A percentile compares a stretch with the other conserved stretches of the same genome.
These are phyloP conservation scores for Gryon sp. DNA, from an alignment of 1,140 invertebrate species.

Conservation along the genomic window DNA sequence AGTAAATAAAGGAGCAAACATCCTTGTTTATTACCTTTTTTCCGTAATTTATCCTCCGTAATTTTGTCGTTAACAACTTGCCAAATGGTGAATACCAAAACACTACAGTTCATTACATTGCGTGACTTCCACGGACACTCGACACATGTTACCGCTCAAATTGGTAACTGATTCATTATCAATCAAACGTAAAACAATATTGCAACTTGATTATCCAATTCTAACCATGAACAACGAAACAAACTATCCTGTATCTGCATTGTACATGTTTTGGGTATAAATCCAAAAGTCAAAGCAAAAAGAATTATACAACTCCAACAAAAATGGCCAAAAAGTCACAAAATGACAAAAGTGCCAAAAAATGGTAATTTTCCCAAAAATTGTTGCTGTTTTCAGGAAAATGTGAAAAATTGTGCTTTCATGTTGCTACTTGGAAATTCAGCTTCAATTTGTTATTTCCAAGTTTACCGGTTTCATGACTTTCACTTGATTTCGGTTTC, in stretches of 20 bases:
- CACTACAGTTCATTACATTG: constrained; percentile 19
- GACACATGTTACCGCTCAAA: constrained; percentile 67
- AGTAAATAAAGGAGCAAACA: too few species aligned
- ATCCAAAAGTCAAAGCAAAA: too few species aligned
- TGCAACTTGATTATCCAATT: too few species aligned
- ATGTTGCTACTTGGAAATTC: constrained; percentile 53
- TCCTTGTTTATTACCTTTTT: constrained; percentile 11
- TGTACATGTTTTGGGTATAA: too few species aligned
- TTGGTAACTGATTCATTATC: constrained; percentile 20
- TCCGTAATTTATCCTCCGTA: not conserved
- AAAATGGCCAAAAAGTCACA: too few species aligned
- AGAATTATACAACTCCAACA: too few species aligned
- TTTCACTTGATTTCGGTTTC: constrained; percentile 56
- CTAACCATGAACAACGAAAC: too few species aligned
- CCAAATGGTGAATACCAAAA: not conserved
- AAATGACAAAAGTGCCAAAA: too few species aligned
- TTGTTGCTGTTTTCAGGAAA: constrained; percentile 19
- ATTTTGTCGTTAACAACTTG: not conserved
- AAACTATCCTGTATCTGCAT: constrained; percentile 42
- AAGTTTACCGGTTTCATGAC: constrained; percentile 52
- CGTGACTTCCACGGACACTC: constrained; percentile 55
- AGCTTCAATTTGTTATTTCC: constrained; percentile 44
- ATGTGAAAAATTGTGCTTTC: constrained; percentile 36
- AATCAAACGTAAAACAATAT: too few species aligned
- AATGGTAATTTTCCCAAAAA: too few species aligned